Percentiles rank a stretch among this genome's conserved stretches.
phyloP scores from a whole-genome alignment of 2,113 vertebrate genomes.

The Thamnophis sirtalis region DNA sequence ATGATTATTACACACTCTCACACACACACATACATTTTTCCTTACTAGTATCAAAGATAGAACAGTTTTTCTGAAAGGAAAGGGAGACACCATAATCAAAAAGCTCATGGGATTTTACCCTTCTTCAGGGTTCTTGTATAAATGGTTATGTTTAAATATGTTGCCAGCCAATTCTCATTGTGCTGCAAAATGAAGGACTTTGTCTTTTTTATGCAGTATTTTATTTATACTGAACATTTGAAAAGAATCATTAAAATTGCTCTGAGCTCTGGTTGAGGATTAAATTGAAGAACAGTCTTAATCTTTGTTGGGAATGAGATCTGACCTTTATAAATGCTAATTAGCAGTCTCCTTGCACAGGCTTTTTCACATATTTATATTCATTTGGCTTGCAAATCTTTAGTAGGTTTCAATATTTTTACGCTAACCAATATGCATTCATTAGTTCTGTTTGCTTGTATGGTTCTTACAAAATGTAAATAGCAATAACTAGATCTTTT shows the following conservation, averaged over 20 bases:
- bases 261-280: neutral
- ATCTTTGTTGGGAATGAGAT: neutral
- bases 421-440: constrained; percentile 7
- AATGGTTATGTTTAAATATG: neutral
- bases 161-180: neutral
- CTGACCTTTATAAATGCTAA: constrained; percentile 11
- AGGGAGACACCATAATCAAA: neutral
- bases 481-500: neutral
- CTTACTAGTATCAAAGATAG: neutral
- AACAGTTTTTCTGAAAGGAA: neutral
- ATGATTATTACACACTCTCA: neutral
- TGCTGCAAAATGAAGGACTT: neutral
- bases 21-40: neutral
- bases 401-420: constrained; percentile 1
- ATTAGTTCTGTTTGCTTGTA: constrained; percentile 5
- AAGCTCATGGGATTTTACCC: neutral
- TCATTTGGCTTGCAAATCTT: constrained; percentile 28
- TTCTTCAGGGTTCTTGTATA: neutral
- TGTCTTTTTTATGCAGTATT: neutral
- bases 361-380: constrained; percentile 22
- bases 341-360: constrained; percentile 11
- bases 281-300: neutral
- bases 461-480: constrained; percentile 2
- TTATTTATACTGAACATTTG: neutral
- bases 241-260: neutral